A percentile compares a stretch with the other conserved stretches of the same genome.
phyloP scores from a whole-genome alignment of 2,113 vertebrate genomes.

The Sceloporus undulatus region DNA sequence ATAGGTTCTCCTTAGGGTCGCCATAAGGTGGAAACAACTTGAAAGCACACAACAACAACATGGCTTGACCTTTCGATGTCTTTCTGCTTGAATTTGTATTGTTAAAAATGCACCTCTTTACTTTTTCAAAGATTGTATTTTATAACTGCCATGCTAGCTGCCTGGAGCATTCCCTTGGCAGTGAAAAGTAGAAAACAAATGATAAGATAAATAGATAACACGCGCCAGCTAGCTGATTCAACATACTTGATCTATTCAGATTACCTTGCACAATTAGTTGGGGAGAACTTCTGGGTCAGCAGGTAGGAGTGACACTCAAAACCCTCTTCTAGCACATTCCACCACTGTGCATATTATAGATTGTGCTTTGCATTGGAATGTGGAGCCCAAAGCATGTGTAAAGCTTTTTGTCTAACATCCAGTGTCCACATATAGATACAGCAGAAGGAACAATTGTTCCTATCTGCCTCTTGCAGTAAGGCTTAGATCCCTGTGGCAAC shows the following conservation, averaged over 20 bases:
- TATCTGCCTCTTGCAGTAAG: constrained; percentile 31
- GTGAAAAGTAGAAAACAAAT: not conserved
- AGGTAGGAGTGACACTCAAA: not conserved
- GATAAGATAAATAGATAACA: not conserved
- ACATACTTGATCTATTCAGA: not conserved
- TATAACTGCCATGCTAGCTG: not conserved
- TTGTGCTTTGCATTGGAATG: not conserved
- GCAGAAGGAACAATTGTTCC: not conserved
- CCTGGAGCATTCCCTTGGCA: not conserved
- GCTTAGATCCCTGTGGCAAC: constrained; percentile 22
- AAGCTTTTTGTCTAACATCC: not conserved
- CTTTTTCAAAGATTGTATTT: not conserved
- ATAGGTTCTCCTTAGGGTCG: no score
- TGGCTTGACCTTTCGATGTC: not conserved
- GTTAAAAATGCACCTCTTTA: not conserved
- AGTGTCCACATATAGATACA: not conserved
- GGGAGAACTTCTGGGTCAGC: not conserved
- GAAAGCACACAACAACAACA: no score
- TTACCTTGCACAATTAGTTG: not conserved
- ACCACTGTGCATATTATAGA: not conserved
- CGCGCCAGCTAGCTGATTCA: not conserved
- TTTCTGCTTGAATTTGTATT: not conserved
- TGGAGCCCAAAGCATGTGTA: not conserved
- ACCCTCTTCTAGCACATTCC: not conserved
- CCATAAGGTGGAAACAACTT: no score